A percentile compares a stretch with the other conserved stretches of the same genome.
These are phyloP conservation scores for Chaetogeoica ovagalla DNA, from an alignment of 2,888 invertebrate genomes.

Conservation along the genomic window DNA sequence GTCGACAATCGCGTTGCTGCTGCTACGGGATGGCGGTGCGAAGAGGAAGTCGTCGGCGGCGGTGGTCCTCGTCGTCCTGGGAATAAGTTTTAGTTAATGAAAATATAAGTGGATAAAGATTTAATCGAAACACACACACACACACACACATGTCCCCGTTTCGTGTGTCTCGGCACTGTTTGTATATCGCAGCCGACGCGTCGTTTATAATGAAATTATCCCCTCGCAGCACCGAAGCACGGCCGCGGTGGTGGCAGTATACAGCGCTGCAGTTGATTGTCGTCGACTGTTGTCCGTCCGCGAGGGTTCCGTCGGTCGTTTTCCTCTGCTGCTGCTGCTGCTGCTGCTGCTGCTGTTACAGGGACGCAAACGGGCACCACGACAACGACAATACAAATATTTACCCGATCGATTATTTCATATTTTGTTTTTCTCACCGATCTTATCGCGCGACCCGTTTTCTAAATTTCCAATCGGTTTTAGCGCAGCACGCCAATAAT, in stretches of 20 bases:
- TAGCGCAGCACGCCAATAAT: too few relatives aligned
- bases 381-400: too few relatives aligned
- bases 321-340: too few relatives aligned
- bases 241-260: not conserved
- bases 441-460: too few relatives aligned
- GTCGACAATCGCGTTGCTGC: not conserved
- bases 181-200: not conserved
- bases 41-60: not conserved
- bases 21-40: not conserved
- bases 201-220: slow-evolving; percentile 46
- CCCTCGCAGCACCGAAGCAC: slow-evolving; percentile 2
- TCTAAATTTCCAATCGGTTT: too few relatives aligned
- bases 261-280: not conserved
- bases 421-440: too few relatives aligned
- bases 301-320: not conserved
- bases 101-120: slow-evolving; percentile 53
- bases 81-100: slow-evolving; percentile 53
- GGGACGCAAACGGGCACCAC: too few relatives aligned
- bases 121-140: slow-evolving; percentile 49
- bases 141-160: slow-evolving; percentile 40
- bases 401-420: too few relatives aligned
- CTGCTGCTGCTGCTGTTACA: too few relatives aligned
- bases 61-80: slow-evolving; percentile 22
- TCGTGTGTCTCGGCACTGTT: not conserved
- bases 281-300: not conserved